A percentile compares a stretch with the other conserved stretches of the same genome.
Evolutionary conservation across 2,113 vertebrate genomes (phyloP).

Genomic region (Cathartes aura): DNA sequence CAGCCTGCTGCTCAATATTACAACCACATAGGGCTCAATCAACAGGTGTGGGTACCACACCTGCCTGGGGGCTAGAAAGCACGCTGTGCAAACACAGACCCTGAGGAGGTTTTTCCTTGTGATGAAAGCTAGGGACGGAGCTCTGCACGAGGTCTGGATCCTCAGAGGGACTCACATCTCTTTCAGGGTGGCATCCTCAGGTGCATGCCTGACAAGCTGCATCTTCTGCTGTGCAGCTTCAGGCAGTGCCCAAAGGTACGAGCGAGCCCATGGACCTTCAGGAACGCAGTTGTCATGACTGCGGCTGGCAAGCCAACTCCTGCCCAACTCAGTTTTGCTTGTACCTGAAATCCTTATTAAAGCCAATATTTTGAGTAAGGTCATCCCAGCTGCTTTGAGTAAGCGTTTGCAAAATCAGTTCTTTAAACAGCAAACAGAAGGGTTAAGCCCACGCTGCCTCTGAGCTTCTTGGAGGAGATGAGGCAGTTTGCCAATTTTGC

Average conservation of each 20-base stretch:
- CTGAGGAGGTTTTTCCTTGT: neutral
- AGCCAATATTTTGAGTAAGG: neutral
- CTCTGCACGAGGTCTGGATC: accelerated
- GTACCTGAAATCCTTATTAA: neutral
- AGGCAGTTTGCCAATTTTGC: neutral
- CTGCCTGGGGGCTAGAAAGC: neutral
- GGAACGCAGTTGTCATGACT: neutral
- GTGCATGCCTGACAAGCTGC: neutral
- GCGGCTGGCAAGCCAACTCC: neutral
- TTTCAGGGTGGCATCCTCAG: neutral
- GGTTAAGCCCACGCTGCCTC: neutral
- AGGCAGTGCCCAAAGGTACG: accelerated
- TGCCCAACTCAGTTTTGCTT: neutral
- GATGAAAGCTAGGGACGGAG: neutral
- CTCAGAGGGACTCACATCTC: neutral
- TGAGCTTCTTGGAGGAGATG: accelerated
- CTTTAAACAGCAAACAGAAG: neutral
- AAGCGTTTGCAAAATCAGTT: neutral
- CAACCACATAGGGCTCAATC: accelerated
- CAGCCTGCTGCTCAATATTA: neutral
- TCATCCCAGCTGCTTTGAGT: neutral
- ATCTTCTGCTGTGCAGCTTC: neutral
- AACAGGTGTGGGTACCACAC: neutral
- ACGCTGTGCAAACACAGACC: neutral
- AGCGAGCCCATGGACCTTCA: accelerated